Conservation (phyloP, 1,140 invertebrate genomes). For the Saxidomus purpurata region DNA sequence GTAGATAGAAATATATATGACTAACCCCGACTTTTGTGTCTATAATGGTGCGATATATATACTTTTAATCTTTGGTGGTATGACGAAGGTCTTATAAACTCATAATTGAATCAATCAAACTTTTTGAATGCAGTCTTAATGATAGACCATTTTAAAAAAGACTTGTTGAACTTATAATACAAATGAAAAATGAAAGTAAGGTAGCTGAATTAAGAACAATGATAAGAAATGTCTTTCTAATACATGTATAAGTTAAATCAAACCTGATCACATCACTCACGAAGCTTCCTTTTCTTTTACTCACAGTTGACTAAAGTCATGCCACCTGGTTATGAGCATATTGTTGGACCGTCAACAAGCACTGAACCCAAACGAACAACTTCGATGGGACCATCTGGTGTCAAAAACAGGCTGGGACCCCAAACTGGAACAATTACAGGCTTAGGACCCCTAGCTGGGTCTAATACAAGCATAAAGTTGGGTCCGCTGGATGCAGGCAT, state of each 20-base stretch:
- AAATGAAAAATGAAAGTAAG: too few relatives aligned
- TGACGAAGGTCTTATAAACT: background rate
- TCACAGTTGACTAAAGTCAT: slow-evolving; percentile 66
- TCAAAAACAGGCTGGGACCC: slow-evolving; percentile 49
- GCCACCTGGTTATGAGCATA: slow-evolving; percentile 64
- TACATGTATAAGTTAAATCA: too few relatives aligned
- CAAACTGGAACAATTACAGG: background rate
- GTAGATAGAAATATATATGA: too few relatives aligned
- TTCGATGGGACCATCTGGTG: background rate
- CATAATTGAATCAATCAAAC: too few relatives aligned
- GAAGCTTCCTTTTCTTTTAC: background rate
- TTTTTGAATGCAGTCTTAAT: too few relatives aligned
- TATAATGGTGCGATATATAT: background rate
- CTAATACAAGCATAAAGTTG: background rate
- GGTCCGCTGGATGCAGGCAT: background rate
- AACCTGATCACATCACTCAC: background rate
- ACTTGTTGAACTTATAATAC: too few relatives aligned
- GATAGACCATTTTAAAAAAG: too few relatives aligned
- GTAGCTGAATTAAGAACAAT: too few relatives aligned
- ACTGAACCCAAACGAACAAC: background rate
- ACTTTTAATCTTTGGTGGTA: background rate
- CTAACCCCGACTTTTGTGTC: too few relatives aligned
- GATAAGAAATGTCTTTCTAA: too few relatives aligned
- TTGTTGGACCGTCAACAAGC: slow-evolving; percentile 32
- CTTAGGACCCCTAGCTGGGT: background rate